These are phyloP conservation scores for Rhabdophis nuchalis DNA, from an alignment of 2,797 vertebrate genomes.

Conservation along the genomic window DNA sequence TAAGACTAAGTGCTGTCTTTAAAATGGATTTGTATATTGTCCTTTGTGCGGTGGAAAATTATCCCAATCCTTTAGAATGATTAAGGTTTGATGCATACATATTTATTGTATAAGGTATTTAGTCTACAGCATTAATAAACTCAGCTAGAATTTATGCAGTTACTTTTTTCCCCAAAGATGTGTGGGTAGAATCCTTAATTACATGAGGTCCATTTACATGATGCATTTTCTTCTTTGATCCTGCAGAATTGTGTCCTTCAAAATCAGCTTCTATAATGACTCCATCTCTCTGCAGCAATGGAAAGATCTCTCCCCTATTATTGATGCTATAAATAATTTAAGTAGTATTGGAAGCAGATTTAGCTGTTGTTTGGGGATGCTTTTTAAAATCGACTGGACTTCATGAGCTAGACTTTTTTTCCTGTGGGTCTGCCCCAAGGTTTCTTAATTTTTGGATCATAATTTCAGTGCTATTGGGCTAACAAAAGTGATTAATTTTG, in stretches of 20 bases:
- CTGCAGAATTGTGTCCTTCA: background rate
- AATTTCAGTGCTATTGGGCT: background rate
- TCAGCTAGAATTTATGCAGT: background rate
- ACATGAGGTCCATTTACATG: background rate
- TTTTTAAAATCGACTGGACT: background rate
- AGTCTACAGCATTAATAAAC: background rate
- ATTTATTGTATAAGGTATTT: slow-evolving; percentile 2
- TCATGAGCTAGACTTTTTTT: background rate
- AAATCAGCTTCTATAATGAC: background rate
- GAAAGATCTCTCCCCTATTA: background rate
- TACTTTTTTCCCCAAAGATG: background rate
- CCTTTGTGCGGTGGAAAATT: slow-evolving; percentile 63
- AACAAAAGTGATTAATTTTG: background rate
- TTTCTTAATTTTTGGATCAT: background rate
- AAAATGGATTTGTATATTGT: slow-evolving; percentile 68
- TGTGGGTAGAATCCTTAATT: background rate
- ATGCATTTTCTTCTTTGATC: background rate
- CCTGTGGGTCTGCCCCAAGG: background rate
- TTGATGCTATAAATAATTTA: background rate
- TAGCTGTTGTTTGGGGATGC: background rate
- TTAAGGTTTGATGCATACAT: slow-evolving; percentile 55
- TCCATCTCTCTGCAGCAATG: background rate
- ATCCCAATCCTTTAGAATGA: slow-evolving; percentile 63
- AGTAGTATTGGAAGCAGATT: background rate
- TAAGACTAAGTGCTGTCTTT: slow-evolving; percentile 65